Base-by-base conservation (phyloP, 2,888 invertebrate genomes). In the Tetrapedia diversipes region DNA sequence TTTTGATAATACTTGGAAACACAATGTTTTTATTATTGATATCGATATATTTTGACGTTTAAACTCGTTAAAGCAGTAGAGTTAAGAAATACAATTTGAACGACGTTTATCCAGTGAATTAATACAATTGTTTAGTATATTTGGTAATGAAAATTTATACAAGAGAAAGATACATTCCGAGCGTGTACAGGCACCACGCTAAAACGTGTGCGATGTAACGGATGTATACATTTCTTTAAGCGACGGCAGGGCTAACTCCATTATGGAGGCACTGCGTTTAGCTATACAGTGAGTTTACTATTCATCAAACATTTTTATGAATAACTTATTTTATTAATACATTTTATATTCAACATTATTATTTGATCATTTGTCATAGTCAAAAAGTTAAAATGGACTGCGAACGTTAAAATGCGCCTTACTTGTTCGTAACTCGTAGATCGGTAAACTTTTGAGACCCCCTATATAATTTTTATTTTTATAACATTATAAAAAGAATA, bases 201-300 rank as follows among this genome's bases (percentile, higher is more conserved):
- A 73, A 75, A 76, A 73, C 57, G 67, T 60, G 77, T 71, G 64
- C 73, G 39, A 59, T 65, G 72, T 71, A 77, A 81, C 81, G 81
- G 72, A 81, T 81, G 56, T 70, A 70, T 78, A 57, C 43, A 60
- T 77, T 71, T 70, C 63, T 59, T 43, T 69, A 71, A 76, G 53
- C 54, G 32, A 54, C 67, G 39, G 67, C 45, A 56, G 60, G 63
- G 59, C 67, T 68, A 71, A 69, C 73, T 77, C 79, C 78, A 83
- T 74, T 82, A 91, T 91, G 90, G 90, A 91, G 77, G 90, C 90
- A 69, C 82, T 91, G 54, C 89, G 90, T 61, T 86, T 91, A 69
- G 90, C 90, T 68, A 90, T 91, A 85, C 90, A 91, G 91, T 91
- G 86, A 91, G 91, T 91, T 76, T 53, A 56, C 54, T 69, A 74